Percentiles rank a stretch among this genome's conserved stretches.
These are phyloP conservation scores for Pomatorhinus ruficollis DNA, from an alignment of 2,113 vertebrate genomes.

Conservation along the genomic window DNA sequence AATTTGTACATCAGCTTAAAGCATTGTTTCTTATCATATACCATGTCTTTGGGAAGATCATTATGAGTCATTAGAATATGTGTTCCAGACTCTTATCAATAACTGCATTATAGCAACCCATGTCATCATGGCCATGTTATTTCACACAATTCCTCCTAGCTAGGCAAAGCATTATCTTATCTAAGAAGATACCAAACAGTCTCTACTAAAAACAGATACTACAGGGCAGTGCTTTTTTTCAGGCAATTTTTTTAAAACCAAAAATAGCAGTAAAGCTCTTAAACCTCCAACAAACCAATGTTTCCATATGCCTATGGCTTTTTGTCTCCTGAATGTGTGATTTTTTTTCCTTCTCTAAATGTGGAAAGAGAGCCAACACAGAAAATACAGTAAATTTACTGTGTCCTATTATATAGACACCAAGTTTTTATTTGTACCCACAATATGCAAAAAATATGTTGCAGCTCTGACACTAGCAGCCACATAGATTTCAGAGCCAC, in stretches of 20 bases:
- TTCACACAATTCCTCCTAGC: neutral
- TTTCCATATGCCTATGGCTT: neutral
- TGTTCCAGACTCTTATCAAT: conserved; percentile 2
- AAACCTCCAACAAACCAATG: neutral
- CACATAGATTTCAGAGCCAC: neutral
- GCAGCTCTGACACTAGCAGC: neutral
- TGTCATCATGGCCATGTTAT: conserved; percentile 2
- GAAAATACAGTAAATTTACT: neutral
- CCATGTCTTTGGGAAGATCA: neutral
- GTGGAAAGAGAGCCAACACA: neutral
- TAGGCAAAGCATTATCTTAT: conserved; percentile 23
- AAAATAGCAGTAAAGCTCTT: neutral
- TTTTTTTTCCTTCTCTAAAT: neutral
- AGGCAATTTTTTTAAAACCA: neutral
- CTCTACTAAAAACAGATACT: neutral
- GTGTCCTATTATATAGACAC: neutral
- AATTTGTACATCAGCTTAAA: neutral
- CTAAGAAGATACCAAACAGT: neutral
- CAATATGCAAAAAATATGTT: neutral
- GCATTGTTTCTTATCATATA: neutral
- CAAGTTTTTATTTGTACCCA: neutral
- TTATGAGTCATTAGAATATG: neutral
- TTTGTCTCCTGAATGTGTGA: neutral
- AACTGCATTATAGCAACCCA: neutral
- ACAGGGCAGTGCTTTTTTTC: neutral